Conservation (phyloP, 2,113 vertebrate species). For the Centropristis striata region DNA sequence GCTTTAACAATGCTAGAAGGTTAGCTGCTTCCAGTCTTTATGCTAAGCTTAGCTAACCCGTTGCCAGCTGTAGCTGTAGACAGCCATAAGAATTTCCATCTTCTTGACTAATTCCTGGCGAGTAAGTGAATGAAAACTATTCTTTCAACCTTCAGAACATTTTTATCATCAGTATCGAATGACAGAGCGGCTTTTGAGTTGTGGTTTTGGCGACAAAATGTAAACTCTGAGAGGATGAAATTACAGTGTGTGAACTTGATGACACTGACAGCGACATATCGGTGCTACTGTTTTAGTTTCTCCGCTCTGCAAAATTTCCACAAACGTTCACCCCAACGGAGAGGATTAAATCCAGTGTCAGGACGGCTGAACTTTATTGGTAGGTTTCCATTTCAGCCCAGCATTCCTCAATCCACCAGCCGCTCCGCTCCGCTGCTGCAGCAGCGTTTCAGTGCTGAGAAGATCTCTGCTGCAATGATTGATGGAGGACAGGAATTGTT, state of each 20-base stretch:
- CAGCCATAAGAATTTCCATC: background rate
- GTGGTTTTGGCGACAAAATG: background rate
- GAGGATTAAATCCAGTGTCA: slow-evolving; percentile 15
- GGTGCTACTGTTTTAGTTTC: slow-evolving; percentile 19
- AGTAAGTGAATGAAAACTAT: background rate
- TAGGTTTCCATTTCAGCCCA: slow-evolving; percentile 37
- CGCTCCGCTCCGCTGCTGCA: background rate
- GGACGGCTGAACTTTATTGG: slow-evolving; percentile 13
- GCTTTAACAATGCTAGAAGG: background rate
- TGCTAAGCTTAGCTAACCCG: background rate
- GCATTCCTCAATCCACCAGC: slow-evolving; percentile 32
- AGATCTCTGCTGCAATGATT: background rate
- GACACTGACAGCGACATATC: slow-evolving; percentile 20
- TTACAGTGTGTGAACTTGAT: slow-evolving; percentile 36
- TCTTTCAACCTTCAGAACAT: background rate
- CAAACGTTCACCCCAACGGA: slow-evolving; percentile 1
- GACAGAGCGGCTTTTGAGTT: slow-evolving; percentile 27
- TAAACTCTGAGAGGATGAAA: slow-evolving; percentile 22
- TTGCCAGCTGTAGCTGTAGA: background rate
- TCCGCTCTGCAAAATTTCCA: slow-evolving; percentile 27
- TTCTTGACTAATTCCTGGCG: background rate
- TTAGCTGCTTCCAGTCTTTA: background rate
- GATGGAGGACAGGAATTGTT: background rate
- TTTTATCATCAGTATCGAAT: slow-evolving; percentile 6
- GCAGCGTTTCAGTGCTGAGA: background rate